Conservation (phyloP, 2,888 invertebrate species). For the Kuschelorhynchus macadamiae region DNA sequence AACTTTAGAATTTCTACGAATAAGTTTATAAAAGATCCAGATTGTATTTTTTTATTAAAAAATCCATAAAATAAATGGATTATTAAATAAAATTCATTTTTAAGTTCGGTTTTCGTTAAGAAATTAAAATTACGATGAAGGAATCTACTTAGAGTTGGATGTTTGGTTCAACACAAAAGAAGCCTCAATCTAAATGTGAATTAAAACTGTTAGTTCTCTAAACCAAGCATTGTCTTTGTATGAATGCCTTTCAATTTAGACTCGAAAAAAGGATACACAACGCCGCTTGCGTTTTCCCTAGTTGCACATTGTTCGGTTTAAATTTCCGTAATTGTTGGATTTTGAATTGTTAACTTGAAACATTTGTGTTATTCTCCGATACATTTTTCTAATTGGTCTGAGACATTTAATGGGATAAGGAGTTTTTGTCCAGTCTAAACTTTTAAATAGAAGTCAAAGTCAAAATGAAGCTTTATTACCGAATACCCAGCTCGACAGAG, state of each 20-base stretch:
- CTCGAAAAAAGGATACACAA: conserved; percentile 21
- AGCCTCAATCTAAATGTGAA: background rate
- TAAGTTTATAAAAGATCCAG: too few species aligned
- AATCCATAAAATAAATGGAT: too few species aligned
- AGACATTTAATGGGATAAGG: too few species aligned
- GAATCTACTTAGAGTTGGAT: background rate
- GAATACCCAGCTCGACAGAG: too few species aligned
- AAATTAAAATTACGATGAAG: too few species aligned
- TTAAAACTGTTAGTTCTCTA: background rate
- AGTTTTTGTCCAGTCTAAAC: too few species aligned
- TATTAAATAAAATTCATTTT: too few species aligned
- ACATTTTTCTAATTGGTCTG: conserved; percentile 28
- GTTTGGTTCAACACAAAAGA: background rate
- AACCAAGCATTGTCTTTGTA: background rate
- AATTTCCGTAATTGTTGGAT: conserved; percentile 18
- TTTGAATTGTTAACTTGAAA: conserved; percentile 9
- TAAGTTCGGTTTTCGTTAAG: too few species aligned
- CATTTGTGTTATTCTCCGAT: conserved; percentile 5
- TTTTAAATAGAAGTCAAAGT: too few species aligned
- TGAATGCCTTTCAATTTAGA: conserved; percentile 23
- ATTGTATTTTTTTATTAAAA: too few species aligned
- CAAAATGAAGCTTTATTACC: too few species aligned
- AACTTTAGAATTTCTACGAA: too few species aligned
- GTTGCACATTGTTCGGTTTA: conserved; percentile 23
- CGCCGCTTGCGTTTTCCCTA: conserved; percentile 18